Evolutionary conservation across 2,113 vertebrate species (phyloP).

Genomic region (Oenanthe melanoleuca): DNA sequence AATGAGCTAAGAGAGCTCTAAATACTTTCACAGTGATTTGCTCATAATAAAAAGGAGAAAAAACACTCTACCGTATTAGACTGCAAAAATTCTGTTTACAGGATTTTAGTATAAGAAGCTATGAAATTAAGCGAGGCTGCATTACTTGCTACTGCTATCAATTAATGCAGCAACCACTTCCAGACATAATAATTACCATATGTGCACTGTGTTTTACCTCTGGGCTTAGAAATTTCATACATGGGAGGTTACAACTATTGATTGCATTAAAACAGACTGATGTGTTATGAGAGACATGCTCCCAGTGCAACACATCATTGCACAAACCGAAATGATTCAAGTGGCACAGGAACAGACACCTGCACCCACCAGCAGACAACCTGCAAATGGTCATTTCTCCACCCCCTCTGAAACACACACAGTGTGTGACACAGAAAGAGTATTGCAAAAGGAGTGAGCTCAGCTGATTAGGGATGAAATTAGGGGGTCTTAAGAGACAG

Average conservation of each 20-base stretch:
- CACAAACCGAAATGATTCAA: slow-evolving; percentile 4
- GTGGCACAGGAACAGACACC: neutral
- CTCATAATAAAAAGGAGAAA: slow-evolving; percentile 28
- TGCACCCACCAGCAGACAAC: neutral
- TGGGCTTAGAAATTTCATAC: slow-evolving; percentile 57
- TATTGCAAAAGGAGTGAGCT: neutral
- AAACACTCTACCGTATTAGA: neutral
- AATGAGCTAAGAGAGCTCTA: neutral
- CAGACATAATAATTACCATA: slow-evolving; percentile 57
- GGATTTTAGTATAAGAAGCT: slow-evolving; percentile 9
- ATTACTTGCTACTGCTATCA: slow-evolving; percentile 62
- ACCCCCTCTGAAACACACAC: neutral
- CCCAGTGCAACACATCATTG: neutral
- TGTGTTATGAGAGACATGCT: neutral
- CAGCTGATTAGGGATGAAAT: neutral
- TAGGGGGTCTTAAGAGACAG: neutral
- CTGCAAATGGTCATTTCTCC: neutral
- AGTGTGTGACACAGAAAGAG: too few relatives aligned
- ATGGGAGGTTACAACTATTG: neutral
- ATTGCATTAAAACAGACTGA: neutral
- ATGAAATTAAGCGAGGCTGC: slow-evolving; percentile 57
- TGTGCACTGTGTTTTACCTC: slow-evolving; percentile 40
- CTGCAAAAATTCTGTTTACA: slow-evolving; percentile 45
- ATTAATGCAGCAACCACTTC: slow-evolving; percentile 66
- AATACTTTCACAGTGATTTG: neutral